Evolutionary conservation across 2,797 vertebrate species (phyloP).

Genomic region (Morelia viridis): DNA sequence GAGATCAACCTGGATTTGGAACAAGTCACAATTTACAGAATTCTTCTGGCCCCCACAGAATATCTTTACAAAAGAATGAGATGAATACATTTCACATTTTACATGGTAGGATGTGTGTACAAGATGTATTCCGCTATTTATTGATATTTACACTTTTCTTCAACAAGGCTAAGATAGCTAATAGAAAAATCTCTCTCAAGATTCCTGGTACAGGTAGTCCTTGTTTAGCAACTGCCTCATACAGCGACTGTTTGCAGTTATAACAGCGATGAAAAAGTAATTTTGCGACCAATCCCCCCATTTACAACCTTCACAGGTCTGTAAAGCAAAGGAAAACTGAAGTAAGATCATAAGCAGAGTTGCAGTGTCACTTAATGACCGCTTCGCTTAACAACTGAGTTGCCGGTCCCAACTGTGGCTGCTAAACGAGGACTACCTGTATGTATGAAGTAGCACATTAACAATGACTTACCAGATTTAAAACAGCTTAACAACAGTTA

Average conservation of each 20-base stretch:
- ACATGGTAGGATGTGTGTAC: not conserved
- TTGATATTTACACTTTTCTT: not conserved
- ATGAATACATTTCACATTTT: not conserved
- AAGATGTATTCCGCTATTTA: not conserved
- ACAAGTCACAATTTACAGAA: not conserved
- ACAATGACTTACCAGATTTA: not conserved
- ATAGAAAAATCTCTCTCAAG: not conserved
- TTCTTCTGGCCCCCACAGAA: not conserved
- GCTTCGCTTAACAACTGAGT: not conserved
- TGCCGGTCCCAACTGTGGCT: not conserved
- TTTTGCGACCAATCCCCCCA: not conserved
- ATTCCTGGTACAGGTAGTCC: not conserved
- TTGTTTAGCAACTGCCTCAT: not conserved
- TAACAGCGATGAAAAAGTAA: not conserved
- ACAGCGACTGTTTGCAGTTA: not conserved
- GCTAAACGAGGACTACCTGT: not conserved
- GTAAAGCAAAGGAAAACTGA: not conserved
- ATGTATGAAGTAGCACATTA: not conserved
- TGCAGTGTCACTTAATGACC: not conserved
- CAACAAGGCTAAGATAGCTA: not conserved
- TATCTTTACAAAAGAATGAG: not conserved
- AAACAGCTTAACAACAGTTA: not conserved
- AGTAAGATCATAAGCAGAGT: not conserved
- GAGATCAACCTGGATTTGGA: not conserved
- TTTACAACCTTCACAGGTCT: not conserved